Evolutionary conservation across 2,888 invertebrate genomes (phyloP), one percentile per base, ranked within the genome.

Genomic region (Caenorhabditis becei): DNA sequence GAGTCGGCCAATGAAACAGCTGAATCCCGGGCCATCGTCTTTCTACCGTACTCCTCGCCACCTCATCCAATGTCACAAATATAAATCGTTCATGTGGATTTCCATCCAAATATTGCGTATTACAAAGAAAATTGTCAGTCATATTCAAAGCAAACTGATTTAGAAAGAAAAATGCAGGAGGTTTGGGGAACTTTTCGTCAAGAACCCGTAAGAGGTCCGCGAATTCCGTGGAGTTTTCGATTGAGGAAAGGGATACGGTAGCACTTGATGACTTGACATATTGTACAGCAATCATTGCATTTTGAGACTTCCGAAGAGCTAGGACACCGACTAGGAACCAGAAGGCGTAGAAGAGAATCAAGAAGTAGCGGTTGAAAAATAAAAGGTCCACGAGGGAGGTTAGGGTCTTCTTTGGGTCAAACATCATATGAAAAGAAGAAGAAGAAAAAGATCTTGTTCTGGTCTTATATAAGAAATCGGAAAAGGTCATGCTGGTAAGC

Each of bases 121-220:
- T 90, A 80, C 90, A 90, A 2, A 90, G 80, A 77, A 90, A 90
- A 72, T 91, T 90, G 83, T 89, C 89, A 3, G 90, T 91, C 90
- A 90, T 90, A 58, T 90, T 91, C 32, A 90, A 82, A 4, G 90
- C 90, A 58, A 86, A 87, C 41, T 90, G 90, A 78, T 90, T 90
- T 28, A 90, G 86, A 10, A 90, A 82, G 32, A 90, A 85, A 47
- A 90, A 83, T 1, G 90, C 90, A 0, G 90, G 90, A 0, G 90
- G 90, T 28, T 77, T 66, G 11, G 75, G 83, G 72, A 89, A 90
- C 26, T 83, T 74, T 14, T 61, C 26, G 65, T 85, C 81, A 28
- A 84, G 69, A 49, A 66, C 44, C n/a, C 53, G 41, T 16, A 81
- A 65, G 5, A 85, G 61, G 23, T 75, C 80, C 53, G 83, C 67